A percentile compares a stretch with the other conserved stretches of the same genome.
These are phyloP conservation scores for Drosophila insularis DNA, from an alignment of 1,140 invertebrate species.

Conservation along the genomic window DNA sequence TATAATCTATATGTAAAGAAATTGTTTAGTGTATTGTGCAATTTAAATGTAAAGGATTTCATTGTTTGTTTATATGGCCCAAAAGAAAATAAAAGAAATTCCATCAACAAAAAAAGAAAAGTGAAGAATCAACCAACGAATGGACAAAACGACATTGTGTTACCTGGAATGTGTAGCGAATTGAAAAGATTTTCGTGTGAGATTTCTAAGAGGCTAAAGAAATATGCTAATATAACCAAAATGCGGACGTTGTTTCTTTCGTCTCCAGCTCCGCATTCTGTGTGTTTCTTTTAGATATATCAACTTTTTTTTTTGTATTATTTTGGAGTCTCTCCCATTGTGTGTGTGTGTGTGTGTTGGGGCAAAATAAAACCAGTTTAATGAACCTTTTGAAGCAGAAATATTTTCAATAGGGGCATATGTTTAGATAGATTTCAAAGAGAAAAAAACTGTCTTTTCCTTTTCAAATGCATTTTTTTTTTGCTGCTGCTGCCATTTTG, in stretches of 20 bases:
- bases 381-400: conserved; percentile 76
- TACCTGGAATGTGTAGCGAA: conserved; percentile 69
- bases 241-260: conserved; percentile 33
- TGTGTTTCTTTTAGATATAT: neutral
- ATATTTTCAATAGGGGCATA: conserved; percentile 62
- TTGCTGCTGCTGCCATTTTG: neutral
- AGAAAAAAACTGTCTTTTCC: conserved; percentile 14
- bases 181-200: conserved; percentile 68
- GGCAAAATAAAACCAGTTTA: conserved; percentile 73
- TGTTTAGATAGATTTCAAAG: conserved; percentile 28
- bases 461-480: conserved; percentile 7
- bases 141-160: conserved; percentile 26
- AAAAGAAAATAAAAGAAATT: conserved; percentile 27
- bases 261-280: conserved; percentile 50
- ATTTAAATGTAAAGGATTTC: neutral
- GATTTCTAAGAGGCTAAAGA: conserved; percentile 70
- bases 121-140: conserved; percentile 22
- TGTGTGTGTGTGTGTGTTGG: conserved; percentile 31
- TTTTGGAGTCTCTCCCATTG: conserved; percentile 40
- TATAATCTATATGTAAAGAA: neutral
- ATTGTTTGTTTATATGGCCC: conserved; percentile 51
- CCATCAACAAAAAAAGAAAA: conserved; percentile 2
- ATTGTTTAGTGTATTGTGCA: conserved; percentile 34
- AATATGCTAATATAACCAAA: conserved; percentile 67
- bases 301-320: conserved; percentile 32